Percentiles rank a stretch among this genome's conserved stretches.
Conservation (phyloP, 1,140 invertebrate species). For the Drosophila sucinea region DNA sequence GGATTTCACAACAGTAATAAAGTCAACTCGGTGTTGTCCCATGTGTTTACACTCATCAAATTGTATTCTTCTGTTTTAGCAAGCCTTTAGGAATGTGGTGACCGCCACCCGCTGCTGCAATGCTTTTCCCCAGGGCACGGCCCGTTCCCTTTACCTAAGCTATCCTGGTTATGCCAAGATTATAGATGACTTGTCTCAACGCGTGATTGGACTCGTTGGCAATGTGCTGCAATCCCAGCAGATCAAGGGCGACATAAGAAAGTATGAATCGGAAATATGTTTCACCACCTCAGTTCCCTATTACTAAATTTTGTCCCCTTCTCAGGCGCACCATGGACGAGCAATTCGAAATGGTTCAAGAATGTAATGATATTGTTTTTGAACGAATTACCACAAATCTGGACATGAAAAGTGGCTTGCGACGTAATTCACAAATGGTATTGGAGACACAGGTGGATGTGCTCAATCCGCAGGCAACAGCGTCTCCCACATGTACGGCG, state of each 20-base stretch:
- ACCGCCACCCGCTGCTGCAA: constrained; percentile 88
- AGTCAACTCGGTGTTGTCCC: too few relatives aligned
- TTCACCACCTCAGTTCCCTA: background rate
- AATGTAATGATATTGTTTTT: constrained; percentile 92
- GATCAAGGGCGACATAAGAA: constrained; percentile 85
- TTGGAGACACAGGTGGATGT: constrained; percentile 81
- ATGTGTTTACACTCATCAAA: background rate
- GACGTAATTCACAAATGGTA: constrained; percentile 84
- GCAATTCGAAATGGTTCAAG: constrained; percentile 89
- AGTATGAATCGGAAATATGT: constrained; percentile 29
- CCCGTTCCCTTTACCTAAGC: constrained; percentile 88
- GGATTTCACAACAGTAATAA: constrained; percentile 54
- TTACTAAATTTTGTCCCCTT: background rate
- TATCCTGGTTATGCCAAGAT: constrained; percentile 88
- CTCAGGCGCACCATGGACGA: constrained; percentile 86
- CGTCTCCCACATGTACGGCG: background rate
- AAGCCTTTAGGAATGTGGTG: constrained; percentile 77
- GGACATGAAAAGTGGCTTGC: constrained; percentile 87
- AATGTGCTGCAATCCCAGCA: constrained; percentile 86
- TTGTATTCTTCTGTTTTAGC: constrained; percentile 26
- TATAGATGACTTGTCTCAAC: constrained; percentile 85
- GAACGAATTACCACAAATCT: constrained; percentile 90
- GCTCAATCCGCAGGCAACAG: constrained; percentile 70
- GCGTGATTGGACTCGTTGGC: constrained; percentile 85
- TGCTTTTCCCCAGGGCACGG: constrained; percentile 87